Percentiles rank a stretch among this genome's conserved stretches.
These are phyloP conservation scores for Agelas oroides DNA, from an alignment of 37 sponge, comb jelly and placozoan genomes.

Conservation along the genomic window DNA sequence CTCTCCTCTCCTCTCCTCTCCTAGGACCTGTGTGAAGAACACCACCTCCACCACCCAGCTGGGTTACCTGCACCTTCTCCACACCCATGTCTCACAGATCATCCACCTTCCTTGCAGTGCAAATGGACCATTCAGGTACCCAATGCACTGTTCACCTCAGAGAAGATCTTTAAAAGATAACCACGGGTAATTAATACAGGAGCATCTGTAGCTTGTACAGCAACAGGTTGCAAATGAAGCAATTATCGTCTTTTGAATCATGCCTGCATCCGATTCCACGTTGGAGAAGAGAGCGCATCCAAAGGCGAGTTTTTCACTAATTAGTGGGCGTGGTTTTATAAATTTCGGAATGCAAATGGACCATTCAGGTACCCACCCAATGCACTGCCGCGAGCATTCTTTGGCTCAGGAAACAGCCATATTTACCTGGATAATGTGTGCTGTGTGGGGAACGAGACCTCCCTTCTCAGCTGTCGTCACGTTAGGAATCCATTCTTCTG, in stretches of 20 bases:
- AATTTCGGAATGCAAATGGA: conserved; percentile 51
- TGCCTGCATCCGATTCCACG: too few species aligned
- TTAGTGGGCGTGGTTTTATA: background rate
- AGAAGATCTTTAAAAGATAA: background rate
- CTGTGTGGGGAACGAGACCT: conserved; percentile 34
- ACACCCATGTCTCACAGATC: conserved; percentile 62
- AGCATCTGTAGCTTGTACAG: too few species aligned
- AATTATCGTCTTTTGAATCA: too few species aligned
- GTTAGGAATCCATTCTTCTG: background rate
- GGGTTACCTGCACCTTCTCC: conserved; percentile 64
- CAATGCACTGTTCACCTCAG: too few species aligned
- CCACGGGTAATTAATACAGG: too few species aligned
- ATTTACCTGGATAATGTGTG: conserved; percentile 7
- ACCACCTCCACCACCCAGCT: conserved; percentile 48
- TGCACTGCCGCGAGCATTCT: conserved; percentile 22
- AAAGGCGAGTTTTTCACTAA: too few species aligned
- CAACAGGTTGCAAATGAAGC: too few species aligned
- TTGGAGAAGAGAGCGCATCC: too few species aligned
- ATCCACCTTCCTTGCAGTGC: conserved; percentile 62
- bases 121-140: conserved; percentile 72
- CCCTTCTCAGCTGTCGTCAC: conserved; percentile 4
- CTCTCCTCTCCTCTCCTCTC: too few species aligned
- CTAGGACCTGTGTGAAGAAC: conserved; percentile 61
- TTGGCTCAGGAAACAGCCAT: conserved; percentile 19
- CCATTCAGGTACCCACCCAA: conserved; percentile 66